These are phyloP conservation scores for Meles meles DNA, from an alignment of 2,113 vertebrate species.

Conservation along the genomic window DNA sequence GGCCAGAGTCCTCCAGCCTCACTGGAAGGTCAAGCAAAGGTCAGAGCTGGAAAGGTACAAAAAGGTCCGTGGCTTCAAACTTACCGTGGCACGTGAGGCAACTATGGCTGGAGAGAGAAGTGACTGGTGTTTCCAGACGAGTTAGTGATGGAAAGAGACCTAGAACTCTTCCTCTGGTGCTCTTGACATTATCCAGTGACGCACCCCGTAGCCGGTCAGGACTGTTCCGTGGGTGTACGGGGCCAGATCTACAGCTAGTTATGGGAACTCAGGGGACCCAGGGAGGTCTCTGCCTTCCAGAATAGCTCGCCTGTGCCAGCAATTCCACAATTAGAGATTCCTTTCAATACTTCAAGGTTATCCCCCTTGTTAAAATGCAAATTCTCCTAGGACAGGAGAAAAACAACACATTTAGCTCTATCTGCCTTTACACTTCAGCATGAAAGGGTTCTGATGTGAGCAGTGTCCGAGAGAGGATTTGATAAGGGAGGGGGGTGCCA, in stretches of 20 bases:
- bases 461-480: neutral
- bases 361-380: neutral
- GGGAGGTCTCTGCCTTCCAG: neutral
- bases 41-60: neutral
- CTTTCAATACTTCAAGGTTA: neutral
- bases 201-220: neutral
- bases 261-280: neutral
- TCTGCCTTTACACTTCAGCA: neutral
- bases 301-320: neutral
- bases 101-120: neutral
- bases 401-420: neutral
- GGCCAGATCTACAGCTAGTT: neutral
- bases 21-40: neutral
- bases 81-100: neutral
- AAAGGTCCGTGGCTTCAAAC: neutral
- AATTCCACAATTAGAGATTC: neutral
- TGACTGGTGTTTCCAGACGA: neutral
- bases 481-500: neutral
- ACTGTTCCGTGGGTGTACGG: neutral
- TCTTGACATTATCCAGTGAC: neutral
- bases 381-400: neutral
- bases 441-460: neutral
- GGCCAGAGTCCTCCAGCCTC: neutral
- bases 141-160: neutral
- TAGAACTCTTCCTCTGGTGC: neutral